Percentiles rank a stretch among this genome's conserved stretches.
phyloP scores from a whole-genome alignment of 2,888 invertebrate species.

The Callyntrura guangdongensis region DNA sequence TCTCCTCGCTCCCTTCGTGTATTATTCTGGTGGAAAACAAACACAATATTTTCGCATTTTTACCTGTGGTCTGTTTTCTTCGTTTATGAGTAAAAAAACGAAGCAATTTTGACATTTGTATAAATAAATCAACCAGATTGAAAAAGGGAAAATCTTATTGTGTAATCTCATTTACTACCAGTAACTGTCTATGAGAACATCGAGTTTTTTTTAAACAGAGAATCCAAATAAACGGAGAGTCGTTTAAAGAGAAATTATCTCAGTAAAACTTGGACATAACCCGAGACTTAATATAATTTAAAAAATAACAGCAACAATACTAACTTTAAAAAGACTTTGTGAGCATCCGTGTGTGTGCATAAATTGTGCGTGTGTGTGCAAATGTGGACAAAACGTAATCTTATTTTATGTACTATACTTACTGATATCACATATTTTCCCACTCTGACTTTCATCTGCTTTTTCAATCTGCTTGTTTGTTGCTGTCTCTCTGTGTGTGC shows the following conservation, averaged over 20 bases:
- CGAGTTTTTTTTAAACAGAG: constrained; percentile 4
- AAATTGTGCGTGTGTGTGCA: background rate
- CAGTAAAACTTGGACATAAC: background rate
- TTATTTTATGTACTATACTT: constrained; percentile 29
- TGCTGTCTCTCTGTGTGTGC: constrained; percentile 8
- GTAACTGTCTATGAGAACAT: constrained; percentile 6
- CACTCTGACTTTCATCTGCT: constrained; percentile 38
- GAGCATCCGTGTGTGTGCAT: background rate
- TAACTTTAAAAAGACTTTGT: background rate
- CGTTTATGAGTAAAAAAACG: background rate
- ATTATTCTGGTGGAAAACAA: constrained; percentile 4
- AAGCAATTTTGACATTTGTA: background rate
- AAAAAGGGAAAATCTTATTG: background rate
- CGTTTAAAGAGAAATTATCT: too few species aligned
- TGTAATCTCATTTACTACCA: background rate
- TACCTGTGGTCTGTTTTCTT: constrained; percentile 33
- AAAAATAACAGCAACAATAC: background rate
- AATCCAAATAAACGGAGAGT: background rate
- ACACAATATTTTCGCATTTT: background rate
- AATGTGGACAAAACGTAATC: background rate
- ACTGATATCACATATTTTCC: constrained; percentile 1
- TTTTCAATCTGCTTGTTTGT: constrained; percentile 34
- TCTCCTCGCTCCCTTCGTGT: constrained; percentile 30
- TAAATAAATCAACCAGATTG: background rate
- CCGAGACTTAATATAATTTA: background rate